Evolutionary conservation across 2,113 vertebrate genomes (phyloP).

Genomic region (Melanocharis versteri): DNA sequence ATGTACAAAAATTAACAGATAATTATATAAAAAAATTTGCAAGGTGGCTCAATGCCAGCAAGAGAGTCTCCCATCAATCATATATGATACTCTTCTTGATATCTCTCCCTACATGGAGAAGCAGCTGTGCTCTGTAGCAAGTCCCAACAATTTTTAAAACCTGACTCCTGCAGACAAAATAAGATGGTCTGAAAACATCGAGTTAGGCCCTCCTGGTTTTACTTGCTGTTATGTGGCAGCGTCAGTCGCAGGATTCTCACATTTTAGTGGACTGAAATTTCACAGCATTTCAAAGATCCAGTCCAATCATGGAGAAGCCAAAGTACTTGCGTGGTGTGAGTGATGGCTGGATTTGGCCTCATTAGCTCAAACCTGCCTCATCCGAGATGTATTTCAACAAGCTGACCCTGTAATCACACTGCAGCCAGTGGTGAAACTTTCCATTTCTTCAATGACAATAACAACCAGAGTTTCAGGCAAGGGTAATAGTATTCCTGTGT

Average conservation of each 20-base stretch:
- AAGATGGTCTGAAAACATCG: neutral
- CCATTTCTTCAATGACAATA: neutral
- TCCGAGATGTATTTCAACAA: neutral
- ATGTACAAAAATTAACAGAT: constrained; percentile 26
- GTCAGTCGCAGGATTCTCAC: neutral
- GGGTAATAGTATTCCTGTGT: neutral
- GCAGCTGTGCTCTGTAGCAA: constrained; percentile 43
- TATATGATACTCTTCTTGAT: neutral
- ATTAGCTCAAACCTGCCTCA: neutral
- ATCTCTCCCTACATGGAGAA: neutral
- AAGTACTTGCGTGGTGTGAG: neutral
- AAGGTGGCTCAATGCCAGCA: constrained; percentile 14
- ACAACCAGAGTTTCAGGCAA: neutral
- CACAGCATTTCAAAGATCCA: neutral
- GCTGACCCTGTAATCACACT: neutral
- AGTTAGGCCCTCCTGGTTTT: neutral
- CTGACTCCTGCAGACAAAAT: neutral
- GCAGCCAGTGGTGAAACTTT: neutral
- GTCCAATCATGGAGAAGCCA: neutral
- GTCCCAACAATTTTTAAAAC: constrained; percentile 16
- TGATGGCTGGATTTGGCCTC: neutral
- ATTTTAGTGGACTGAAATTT: neutral
- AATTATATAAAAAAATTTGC: constrained; percentile 11
- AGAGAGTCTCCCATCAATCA: constrained; percentile 29
- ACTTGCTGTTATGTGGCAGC: neutral